Evolutionary conservation across 2,888 invertebrate genomes (phyloP), one percentile per base, ranked within the genome.

Genomic region (Monopis laevigella): DNA sequence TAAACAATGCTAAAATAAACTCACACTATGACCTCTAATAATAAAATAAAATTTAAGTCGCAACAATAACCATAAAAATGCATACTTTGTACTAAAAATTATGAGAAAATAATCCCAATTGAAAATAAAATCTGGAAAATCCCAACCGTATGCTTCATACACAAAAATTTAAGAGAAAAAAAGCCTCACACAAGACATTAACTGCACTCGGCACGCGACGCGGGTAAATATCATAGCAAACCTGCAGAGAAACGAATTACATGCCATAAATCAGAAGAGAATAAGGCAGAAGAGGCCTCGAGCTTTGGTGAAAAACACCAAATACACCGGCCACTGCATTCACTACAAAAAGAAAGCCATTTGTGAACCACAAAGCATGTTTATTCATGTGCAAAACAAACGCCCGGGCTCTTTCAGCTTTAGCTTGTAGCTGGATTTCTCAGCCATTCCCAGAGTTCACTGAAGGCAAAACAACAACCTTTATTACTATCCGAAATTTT

Each of bases 261-360:
- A 24, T 24, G 11, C 36, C 36, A 36, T 36, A 36, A 36, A 36
- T 36, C 36, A 36, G 21, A 19, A 36, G 36, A 21, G 21, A 3
- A 36, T 21, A 36, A 21, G 21, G 36, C 36, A 36, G 21, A 36
- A 36, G 36, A 36, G 36, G 21, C 12, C 34, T 8, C 17, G n/a
- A n/a, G n/a, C n/a, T n/a, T n/a, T 17, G 34, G 16, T 13, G 21
- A 21, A 36, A 36, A 36, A 36, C 36, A 21, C 21, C 19, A 36
- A 36, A 36, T 36, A 36, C 21, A 36, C 36, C 21, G 36, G 36
- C 36, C 36, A 21, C 36, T 36, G 36, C 36, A 36, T 36, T 36
- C 21, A 5, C 36, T 21, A 36, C 21, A 36, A 36, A 36, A 36
- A 36, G 36, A 21, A 32, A 2, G 36, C 19, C 36, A 36, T 36